A percentile compares a stretch with the other conserved stretches of the same genome.
phyloP scores from a whole-genome alignment of 2,888 invertebrate genomes.

The Oscheius onirici region DNA sequence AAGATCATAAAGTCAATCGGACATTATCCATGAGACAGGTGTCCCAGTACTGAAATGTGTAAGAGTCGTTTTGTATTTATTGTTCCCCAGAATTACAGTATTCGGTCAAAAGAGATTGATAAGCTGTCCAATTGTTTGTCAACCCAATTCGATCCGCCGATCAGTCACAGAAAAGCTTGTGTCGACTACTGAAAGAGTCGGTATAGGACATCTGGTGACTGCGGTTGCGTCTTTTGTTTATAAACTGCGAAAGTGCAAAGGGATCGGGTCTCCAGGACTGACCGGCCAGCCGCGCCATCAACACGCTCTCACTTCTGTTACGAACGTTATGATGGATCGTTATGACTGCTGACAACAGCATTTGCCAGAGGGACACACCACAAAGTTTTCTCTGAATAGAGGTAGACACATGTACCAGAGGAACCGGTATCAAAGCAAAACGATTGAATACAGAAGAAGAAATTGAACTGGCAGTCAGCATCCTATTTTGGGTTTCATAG shows the following conservation, averaged over 20 bases:
- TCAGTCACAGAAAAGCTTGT: not conserved
- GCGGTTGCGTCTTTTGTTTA: conserved; percentile 26
- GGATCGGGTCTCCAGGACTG: conserved; percentile 24
- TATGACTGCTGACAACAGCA: conserved; percentile 24
- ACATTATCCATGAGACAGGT: conserved; percentile 26
- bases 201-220: conserved; percentile 8
- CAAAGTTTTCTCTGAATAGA: too few species aligned
- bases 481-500: too few species aligned
- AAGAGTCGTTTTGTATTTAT: conserved; percentile 32
- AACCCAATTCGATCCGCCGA: not conserved
- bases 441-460: too few species aligned
- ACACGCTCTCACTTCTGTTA: conserved; percentile 11
- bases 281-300: not conserved
- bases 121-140: not conserved
- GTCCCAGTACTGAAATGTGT: conserved; percentile 20
- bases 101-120: not conserved
- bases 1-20: not conserved
- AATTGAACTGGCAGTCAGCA: too few species aligned
- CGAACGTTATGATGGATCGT: conserved; percentile 31
- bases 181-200: conserved; percentile 13
- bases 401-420: too few species aligned
- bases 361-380: not conserved
- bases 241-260: conserved; percentile 31
- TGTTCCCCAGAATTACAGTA: conserved; percentile 2
- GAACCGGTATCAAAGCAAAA: too few species aligned